Evolutionary conservation across 1,140 invertebrate species (phyloP).

Genomic region (Bombus waltoni): DNA sequence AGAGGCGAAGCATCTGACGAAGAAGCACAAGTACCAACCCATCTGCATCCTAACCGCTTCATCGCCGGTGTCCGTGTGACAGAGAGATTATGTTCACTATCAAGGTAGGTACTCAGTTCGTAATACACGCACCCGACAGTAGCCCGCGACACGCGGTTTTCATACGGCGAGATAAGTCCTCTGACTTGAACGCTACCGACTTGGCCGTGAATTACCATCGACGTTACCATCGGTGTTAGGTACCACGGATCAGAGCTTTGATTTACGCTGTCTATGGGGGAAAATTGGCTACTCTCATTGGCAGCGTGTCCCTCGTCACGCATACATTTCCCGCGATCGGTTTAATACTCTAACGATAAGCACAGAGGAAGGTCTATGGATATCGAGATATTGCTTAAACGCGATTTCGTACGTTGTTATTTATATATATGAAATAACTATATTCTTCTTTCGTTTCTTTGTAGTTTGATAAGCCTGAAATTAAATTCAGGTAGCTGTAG

Average conservation of each 20-base stretch:
- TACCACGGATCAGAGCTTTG: background rate
- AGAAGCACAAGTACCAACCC: constrained; percentile 79
- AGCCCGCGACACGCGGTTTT: constrained; percentile 8
- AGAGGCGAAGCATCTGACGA: constrained; percentile 77
- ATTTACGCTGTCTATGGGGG: background rate
- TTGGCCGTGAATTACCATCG: constrained; percentile 14
- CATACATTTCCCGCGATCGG: background rate
- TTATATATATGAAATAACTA: background rate
- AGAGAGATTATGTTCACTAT: constrained; percentile 77
- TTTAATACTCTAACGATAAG: background rate
- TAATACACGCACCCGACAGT: constrained; percentile 18
- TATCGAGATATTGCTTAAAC: background rate
- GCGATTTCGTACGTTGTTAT: background rate
- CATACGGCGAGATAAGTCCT: background rate
- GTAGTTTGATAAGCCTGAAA: background rate
- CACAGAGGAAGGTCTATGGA: no score
- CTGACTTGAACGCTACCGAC: background rate
- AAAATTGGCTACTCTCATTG: background rate
- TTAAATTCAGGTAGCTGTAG: background rate
- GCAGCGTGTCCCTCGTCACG: no score
- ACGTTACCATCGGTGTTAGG: background rate
- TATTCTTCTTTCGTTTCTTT: background rate
- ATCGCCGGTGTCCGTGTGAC: constrained; percentile 71
- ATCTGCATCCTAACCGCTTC: constrained; percentile 77
- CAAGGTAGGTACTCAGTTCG: constrained; percentile 70